Evolutionary conservation across 2,113 vertebrate species (phyloP).

Genomic region (Otolemur garnettii): DNA sequence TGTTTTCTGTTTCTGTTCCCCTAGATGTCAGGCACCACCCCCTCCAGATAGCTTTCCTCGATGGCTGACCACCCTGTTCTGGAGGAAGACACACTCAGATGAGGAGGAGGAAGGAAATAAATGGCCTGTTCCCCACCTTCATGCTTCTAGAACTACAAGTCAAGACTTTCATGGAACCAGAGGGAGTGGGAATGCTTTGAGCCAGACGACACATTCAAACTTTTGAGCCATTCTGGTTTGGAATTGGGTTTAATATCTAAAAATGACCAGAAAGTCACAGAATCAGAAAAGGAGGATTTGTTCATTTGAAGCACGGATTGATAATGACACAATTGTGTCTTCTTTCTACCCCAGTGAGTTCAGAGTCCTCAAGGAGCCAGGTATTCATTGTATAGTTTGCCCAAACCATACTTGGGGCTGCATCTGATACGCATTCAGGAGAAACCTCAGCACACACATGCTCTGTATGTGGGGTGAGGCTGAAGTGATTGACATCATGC

Average conservation of each 20-base stretch:
- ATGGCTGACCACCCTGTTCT: fast-evolving
- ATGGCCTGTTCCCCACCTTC: not conserved
- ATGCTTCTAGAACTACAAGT: not conserved
- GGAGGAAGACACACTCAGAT: not conserved
- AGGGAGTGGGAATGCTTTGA: not conserved
- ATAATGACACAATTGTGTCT: not conserved
- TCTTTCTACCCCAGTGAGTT: not conserved
- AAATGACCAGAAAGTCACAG: not conserved
- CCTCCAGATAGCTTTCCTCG: not conserved
- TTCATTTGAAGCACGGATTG: not conserved
- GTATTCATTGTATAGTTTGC: not conserved
- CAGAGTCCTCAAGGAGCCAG: not conserved
- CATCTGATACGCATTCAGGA: fast-evolving
- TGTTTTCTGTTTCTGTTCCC: not conserved
- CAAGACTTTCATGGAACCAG: no score
- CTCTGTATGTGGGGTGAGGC: not conserved
- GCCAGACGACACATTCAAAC: not conserved
- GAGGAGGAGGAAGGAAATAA: fast-evolving
- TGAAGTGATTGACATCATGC: not conserved
- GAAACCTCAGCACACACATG: not conserved
- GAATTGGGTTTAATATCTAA: not conserved
- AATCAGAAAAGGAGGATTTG: not conserved
- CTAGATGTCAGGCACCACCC: not conserved
- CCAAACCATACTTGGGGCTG: not conserved
- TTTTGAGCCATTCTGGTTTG: not conserved